Base-by-base conservation (phyloP, 2,113 vertebrate genomes). In the Agapornis roseicollis region DNA sequence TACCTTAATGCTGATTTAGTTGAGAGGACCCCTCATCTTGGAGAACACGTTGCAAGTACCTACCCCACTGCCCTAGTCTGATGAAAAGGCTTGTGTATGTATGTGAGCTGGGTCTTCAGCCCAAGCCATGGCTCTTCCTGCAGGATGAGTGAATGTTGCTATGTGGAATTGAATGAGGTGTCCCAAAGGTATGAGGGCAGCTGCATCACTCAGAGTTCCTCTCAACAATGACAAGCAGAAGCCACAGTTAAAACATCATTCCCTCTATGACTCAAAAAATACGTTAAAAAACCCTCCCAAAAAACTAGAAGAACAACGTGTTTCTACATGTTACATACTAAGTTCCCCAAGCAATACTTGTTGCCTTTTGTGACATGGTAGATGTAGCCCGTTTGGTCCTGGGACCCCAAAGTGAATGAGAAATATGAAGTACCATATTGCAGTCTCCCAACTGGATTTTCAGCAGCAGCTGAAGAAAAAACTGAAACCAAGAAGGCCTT, bases 101-200 rank as follows among this genome's bases (percentile, higher is more conserved):
- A 39, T 11, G 6, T 63, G n/a, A 9, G 8, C 9, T n/a, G 46
- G 25, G 19, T 84, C 53, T 85, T 47, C 80, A 66, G 29, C 46
- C 53, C 4, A 8, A 80, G 29, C 25, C 3, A 0, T 6, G 19
- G n/a, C 9, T 90, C 17, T 81, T 13, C 35, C 42, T 55, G 8
- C 33, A 72, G 22, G 17, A 27, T 58, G 17, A 1, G 1, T 31
- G 35, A 33, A 52, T 27, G 31, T 6, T 37, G 29, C 66, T 35
- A 60, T 25, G 35, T 0, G 0, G 65, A 90, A 80, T 31, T 3
- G 1, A 50, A 14, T n/a, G 9, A 74, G 14, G 20, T 39, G 10
- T 11, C 42, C 28, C 56, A 52, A 65, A 61, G 29, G 24, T 71
- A 78, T 71, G 31, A 64, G 13, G 13, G 5, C 17, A 53, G 25